Conservation (phyloP, 2,113 vertebrate genomes). For the Coptodon bakossiorum region DNA sequence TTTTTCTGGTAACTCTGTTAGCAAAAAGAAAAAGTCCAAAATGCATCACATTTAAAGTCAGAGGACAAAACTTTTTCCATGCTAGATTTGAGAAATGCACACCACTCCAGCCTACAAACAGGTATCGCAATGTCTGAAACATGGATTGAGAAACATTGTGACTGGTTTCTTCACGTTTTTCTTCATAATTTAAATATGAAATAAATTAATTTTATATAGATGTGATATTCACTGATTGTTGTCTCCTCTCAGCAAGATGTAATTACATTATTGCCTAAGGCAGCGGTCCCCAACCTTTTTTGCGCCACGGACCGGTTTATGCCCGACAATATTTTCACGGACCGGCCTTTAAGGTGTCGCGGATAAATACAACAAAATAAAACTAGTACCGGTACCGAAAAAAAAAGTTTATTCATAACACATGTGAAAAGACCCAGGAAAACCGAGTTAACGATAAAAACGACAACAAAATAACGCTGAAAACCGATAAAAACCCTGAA, state of each 20-base stretch:
- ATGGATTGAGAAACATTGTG: not conserved
- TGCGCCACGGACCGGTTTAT: too few relatives aligned
- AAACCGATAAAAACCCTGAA: too few relatives aligned
- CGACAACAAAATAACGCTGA: too few relatives aligned
- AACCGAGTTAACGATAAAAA: too few relatives aligned
- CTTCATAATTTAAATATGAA: not conserved
- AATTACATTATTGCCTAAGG: not conserved
- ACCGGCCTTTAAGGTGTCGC: too few relatives aligned
- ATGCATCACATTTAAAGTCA: not conserved
- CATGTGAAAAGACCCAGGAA: too few relatives aligned
- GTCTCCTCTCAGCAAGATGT: not conserved
- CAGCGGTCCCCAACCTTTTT: too few relatives aligned
- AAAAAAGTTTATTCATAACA: too few relatives aligned
- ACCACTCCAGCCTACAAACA: not conserved
- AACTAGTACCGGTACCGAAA: too few relatives aligned
- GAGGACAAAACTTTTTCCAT: not conserved
- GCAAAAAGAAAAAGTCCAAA: not conserved
- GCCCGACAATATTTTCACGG: too few relatives aligned
- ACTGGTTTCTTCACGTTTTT: not conserved
- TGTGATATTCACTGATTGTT: not conserved
- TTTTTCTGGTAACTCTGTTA: slow-evolving; percentile 84
- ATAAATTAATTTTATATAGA: not conserved
- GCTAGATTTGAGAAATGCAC: not conserved
- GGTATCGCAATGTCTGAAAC: not conserved
- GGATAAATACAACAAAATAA: too few relatives aligned